Conservation (phyloP, 92 coral and sea anemone species). For the Metridium senile region DNA sequence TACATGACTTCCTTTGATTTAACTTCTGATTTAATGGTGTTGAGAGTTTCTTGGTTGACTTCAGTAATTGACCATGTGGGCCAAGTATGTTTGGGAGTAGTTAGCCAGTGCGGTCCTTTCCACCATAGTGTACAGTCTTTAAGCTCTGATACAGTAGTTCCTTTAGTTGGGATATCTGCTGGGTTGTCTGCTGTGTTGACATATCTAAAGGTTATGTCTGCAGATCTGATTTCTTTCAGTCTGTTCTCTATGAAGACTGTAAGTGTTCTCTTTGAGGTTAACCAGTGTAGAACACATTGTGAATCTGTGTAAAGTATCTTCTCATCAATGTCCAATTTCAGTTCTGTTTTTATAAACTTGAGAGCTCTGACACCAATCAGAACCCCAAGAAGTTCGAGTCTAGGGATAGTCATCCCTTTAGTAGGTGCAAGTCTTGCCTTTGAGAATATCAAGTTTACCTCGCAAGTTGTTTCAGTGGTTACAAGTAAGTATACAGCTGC, state of each 20-base stretch:
- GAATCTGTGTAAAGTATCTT: conserved; percentile 42
- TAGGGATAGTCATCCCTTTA: conserved; percentile 37
- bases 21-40: not conserved
- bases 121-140: conserved; percentile 17
- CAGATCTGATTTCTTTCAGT: conserved; percentile 30
- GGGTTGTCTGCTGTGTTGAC: conserved; percentile 33
- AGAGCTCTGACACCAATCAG: conserved; percentile 35
- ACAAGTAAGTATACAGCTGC: conserved; percentile 38
- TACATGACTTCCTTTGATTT: conserved; percentile 1
- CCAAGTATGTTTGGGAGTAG: conserved; percentile 25
- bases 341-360: conserved; percentile 26
- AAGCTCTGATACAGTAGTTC: conserved; percentile 29
- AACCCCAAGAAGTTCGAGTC: conserved; percentile 42
- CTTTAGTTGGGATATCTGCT: conserved; percentile 17
- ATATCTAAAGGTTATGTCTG: conserved; percentile 39
- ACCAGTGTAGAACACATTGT: conserved; percentile 47
- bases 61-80: conserved; percentile 8
- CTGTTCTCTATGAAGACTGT: conserved; percentile 48
- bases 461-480: conserved; percentile 11
- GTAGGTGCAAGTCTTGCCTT: conserved; percentile 48
- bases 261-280: too few relatives aligned
- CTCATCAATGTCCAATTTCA: conserved; percentile 20
- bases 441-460: conserved; percentile 39
- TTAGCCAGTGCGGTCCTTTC: conserved; percentile 32
- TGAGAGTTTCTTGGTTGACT: not conserved